Conservation (phyloP, 2,888 invertebrate genomes). For the Apodemia hepburni region DNA sequence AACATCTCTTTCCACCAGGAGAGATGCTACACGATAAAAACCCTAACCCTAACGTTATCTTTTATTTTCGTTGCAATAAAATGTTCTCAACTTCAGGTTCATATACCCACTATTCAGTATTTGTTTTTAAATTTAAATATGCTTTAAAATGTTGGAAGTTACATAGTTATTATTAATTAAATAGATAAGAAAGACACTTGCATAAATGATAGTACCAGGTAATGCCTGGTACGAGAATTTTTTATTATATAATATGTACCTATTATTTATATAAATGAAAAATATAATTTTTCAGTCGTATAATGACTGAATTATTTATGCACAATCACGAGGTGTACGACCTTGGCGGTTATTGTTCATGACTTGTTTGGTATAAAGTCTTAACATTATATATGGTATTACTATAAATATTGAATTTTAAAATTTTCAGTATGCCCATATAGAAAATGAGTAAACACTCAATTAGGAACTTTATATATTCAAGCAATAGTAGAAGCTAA, state of each 20-base stretch:
- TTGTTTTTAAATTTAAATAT: no score
- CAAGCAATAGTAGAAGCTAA: no score
- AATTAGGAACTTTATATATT: no score
- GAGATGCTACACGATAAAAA: no score
- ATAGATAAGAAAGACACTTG: neutral
- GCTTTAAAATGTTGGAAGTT: no score
- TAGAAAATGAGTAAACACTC: no score
- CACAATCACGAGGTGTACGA: neutral
- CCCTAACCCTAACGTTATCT: no score
- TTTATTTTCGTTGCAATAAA: no score
- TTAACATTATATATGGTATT: neutral
- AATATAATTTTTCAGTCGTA: neutral
- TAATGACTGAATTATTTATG: neutral
- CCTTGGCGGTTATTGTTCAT: neutral
- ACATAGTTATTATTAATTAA: no score
- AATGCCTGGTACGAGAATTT: neutral
- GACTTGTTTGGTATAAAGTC: neutral
- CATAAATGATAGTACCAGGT: neutral
- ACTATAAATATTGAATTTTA: conserved; percentile 1
- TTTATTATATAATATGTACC: neutral
- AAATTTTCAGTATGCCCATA: neutral
- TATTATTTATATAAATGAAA: neutral
- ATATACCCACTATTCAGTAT: no score
- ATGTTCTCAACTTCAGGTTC: no score
- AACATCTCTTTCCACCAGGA: no score